Conservation (phyloP, 2,797 vertebrate genomes). For the Erpetoichthys calabaricus region DNA sequence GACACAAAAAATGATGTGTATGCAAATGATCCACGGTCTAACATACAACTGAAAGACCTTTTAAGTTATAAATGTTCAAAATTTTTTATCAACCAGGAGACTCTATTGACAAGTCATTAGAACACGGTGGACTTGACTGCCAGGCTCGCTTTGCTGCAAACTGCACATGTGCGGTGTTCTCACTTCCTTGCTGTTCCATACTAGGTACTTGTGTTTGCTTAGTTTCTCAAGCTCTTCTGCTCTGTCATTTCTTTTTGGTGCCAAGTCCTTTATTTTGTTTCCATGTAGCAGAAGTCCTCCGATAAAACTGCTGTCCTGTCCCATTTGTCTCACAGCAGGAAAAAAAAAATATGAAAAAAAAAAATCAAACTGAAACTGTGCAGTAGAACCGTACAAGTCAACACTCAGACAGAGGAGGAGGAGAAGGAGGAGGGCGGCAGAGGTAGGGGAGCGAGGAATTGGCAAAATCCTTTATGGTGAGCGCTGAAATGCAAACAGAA, state of each 20-base stretch:
- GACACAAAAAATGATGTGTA: conserved; percentile 82
- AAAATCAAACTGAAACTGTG: too few species aligned
- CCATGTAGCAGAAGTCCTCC: conserved; percentile 20
- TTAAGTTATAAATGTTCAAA: conserved; percentile 38
- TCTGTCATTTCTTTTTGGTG: conserved; percentile 31
- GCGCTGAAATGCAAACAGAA: conserved; percentile 14
- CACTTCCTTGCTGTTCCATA: conserved; percentile 19
- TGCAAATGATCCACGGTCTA: conserved; percentile 73
- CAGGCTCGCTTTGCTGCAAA: conserved; percentile 12
- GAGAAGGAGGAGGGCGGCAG: conserved; percentile 11
- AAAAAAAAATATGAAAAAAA: too few species aligned
- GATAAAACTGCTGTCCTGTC: too few species aligned
- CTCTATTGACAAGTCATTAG: conserved; percentile 43
- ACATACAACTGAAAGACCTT: conserved; percentile 86
- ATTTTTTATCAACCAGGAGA: conserved; percentile 28
- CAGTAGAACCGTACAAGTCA: too few species aligned
- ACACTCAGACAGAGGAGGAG: not conserved
- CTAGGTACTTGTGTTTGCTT: conserved; percentile 17
- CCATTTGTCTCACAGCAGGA: too few species aligned
- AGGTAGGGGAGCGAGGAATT: conserved; percentile 14
- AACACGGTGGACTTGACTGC: conserved; percentile 33
- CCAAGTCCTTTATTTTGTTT: conserved; percentile 15
- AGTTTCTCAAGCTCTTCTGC: conserved; percentile 11
- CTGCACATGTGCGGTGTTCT: conserved; percentile 13
- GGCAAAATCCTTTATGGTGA: conserved; percentile 20